Conservation (phyloP, 2,797 vertebrate genomes). For the Rhinophrynus dorsalis region DNA sequence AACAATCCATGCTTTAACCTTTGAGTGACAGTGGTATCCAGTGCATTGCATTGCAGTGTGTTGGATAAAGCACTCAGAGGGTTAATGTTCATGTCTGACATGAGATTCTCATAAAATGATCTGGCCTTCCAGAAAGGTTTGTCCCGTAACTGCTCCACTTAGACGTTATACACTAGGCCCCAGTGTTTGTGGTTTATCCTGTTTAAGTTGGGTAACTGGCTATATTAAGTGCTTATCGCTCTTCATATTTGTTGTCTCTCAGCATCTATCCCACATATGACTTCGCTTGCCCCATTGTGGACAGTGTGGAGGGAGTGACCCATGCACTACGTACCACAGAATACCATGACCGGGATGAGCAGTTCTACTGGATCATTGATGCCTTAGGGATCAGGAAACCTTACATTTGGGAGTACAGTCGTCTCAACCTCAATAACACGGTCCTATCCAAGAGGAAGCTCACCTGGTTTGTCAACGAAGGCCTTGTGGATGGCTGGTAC, state of each 20-base stretch:
- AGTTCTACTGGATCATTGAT: conserved; percentile 95
- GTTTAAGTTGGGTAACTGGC: no score
- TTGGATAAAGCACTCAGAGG: no score
- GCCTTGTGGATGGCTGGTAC: conserved; percentile 96
- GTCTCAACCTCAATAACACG: conserved; percentile 97
- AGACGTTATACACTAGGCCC: no score
- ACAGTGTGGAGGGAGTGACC: conserved; percentile 94
- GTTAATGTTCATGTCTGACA: no score
- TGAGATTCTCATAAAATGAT: no score
- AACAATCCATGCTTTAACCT: not conserved
- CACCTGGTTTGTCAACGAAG: conserved; percentile 96
- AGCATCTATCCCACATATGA: conserved; percentile 96
- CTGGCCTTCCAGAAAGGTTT: no score
- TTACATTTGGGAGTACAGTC: conserved; percentile 93
- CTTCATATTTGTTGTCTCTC: not conserved
- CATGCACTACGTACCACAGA: conserved; percentile 95
- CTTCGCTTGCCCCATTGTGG: conserved; percentile 97
- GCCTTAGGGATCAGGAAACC: conserved; percentile 88
- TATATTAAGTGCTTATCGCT: no score
- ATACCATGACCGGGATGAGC: conserved; percentile 96
- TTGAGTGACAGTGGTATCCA: no score
- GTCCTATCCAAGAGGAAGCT: conserved; percentile 96
- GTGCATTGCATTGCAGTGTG: no score
- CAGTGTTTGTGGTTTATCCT: no score
- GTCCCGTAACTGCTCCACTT: no score